phyloP scores from a whole-genome alignment of 2,888 invertebrate species.

The Liopterus haemorrhoidalis region DNA sequence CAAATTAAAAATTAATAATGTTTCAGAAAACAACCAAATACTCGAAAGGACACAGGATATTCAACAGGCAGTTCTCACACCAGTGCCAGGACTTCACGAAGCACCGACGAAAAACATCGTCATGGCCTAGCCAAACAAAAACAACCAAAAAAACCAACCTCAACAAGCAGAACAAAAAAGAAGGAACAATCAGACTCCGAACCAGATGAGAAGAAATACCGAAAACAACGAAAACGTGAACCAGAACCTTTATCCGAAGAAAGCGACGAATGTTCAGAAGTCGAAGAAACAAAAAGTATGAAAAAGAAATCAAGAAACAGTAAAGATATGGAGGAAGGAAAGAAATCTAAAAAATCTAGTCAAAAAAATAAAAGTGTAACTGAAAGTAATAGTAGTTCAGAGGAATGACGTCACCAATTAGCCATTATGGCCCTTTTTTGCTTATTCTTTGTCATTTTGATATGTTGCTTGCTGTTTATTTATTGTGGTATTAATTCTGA shows the following conservation, averaged over 20 bases:
- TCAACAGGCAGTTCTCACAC: constrained; percentile 62
- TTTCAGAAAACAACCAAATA: constrained; percentile 42
- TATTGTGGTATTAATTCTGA: constrained; percentile 52
- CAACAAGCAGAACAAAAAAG: constrained; percentile 8
- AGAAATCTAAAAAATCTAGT: constrained; percentile 34
- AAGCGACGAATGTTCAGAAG: constrained; percentile 22
- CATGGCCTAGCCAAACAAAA: constrained; percentile 34
- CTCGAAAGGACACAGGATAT: constrained; percentile 61
- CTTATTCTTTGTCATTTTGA: constrained; percentile 51
- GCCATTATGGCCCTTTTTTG: constrained; percentile 54
- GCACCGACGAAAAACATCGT: constrained; percentile 33
- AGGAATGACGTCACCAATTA: constrained; percentile 54
- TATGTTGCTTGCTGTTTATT: constrained; percentile 51
- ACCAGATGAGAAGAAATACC: constrained; percentile 5
- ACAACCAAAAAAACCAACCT: constrained; percentile 17
- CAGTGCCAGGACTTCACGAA: constrained; percentile 36
- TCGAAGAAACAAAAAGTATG: constrained; percentile 18
- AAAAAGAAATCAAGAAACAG: constrained; percentile 17
- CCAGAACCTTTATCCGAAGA: constrained; percentile 36
- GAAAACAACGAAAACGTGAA: constrained; percentile 25
- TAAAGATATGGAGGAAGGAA: constrained; percentile 25
- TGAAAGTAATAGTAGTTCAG: constrained; percentile 35
- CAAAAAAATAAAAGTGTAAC: constrained; percentile 33
- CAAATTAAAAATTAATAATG: too few relatives aligned
- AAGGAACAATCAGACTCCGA: constrained; percentile 13